Base-by-base conservation (phyloP, 2,113 vertebrate species). In the Callipepla squamata region DNA sequence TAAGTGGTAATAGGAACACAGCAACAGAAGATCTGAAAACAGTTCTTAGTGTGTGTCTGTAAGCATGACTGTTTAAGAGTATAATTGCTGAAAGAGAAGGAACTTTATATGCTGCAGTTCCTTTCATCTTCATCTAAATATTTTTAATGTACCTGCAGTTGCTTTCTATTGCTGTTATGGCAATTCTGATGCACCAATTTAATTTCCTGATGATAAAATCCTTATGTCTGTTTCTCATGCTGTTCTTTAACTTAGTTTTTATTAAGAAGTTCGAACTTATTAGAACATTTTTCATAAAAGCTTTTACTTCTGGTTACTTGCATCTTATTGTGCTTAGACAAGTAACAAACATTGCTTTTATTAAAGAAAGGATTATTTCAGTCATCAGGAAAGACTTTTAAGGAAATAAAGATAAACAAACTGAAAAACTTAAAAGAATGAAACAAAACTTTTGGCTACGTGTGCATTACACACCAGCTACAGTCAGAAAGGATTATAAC, bases 401-500 rank as follows among this genome's bases (percentile, higher is more conserved):
- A 45, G 42, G 76, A 88, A 83, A 62, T 36, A 62, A 8, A 17
- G 4, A 36, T 42, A 76, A 80, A 82, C 4, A 10, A 38, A 17
- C 9, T 44, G 17, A 66, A 91, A 85, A 88, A 42, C 12, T 34
- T 42, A 2, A 28, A 28, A 51, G 16, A 44, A 44, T 15, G 7
- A 50, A 23, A 48, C 26, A 53, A 16, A 30, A 9, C 15, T 51
- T 50, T 50, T 87, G n/a, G 19, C 30, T 69, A 5, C 25, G 32
- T 2, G 1, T 72, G 3, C 34, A 10, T 69, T 80, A 14, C 90
- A 34, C 0, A 1, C 8, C 12, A 74, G 4, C 13, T 62, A 13
- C 40, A 66, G 36, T 66, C 45, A 63, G 26, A 80, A 80, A 48
- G 25, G 2, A 1, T 77, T 91, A 7, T 57, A 30, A 28, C 1